Evolutionary conservation across 2,797 vertebrate species (phyloP).

Genomic region (Alcedo atthis): DNA sequence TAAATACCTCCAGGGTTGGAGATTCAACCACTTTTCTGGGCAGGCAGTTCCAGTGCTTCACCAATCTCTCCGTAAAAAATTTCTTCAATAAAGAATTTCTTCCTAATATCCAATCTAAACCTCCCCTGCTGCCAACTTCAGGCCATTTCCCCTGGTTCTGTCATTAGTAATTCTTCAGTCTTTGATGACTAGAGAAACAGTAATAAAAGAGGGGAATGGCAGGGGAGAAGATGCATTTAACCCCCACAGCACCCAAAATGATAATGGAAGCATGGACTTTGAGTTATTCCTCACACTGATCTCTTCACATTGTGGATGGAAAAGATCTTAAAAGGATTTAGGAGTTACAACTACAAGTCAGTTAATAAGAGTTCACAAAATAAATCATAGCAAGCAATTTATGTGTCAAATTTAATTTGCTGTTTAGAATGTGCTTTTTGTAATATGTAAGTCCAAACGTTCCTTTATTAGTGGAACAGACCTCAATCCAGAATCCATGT

Average conservation of each 20-base stretch:
- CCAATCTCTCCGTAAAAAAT: too few species aligned
- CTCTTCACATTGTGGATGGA: background rate
- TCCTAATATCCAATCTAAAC: too few species aligned
- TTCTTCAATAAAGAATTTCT: too few species aligned
- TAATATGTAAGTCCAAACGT: rapidly evolving
- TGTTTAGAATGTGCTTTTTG: background rate
- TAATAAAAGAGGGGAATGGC: rapidly evolving
- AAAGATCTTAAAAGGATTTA: background rate
- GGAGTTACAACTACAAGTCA: background rate
- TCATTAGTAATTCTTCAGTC: too few species aligned
- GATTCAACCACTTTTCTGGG: too few species aligned
- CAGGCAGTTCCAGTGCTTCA: too few species aligned
- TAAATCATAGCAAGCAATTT: background rate
- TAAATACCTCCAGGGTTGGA: too few species aligned
- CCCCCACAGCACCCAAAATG: background rate
- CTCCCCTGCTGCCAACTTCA: too few species aligned
- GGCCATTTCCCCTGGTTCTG: too few species aligned
- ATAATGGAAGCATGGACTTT: background rate
- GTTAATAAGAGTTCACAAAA: background rate
- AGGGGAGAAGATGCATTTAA: rapidly evolving
- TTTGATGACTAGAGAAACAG: background rate
- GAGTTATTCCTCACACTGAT: background rate
- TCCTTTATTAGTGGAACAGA: background rate
- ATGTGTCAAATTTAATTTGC: background rate
- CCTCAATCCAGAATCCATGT: rapidly evolving